A percentile compares a stretch with the other conserved stretches of the same genome.
These are phyloP conservation scores for Cygnus buccinator DNA, from an alignment of 2,113 vertebrate species.

Conservation along the genomic window DNA sequence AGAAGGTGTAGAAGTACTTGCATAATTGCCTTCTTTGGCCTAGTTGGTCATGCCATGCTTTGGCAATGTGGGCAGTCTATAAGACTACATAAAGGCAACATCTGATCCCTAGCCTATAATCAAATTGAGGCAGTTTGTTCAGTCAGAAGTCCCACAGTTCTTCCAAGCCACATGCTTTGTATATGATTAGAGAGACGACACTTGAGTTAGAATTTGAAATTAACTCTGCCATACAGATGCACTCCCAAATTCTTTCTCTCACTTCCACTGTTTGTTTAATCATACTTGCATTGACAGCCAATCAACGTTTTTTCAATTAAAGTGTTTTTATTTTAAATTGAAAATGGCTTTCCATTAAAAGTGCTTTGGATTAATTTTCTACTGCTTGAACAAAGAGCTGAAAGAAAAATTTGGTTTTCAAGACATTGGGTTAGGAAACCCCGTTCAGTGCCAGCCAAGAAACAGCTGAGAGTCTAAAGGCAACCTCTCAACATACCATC, in stretches of 20 bases:
- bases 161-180: not conserved
- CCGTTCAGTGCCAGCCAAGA: not conserved
- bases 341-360: not conserved
- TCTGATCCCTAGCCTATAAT: not conserved
- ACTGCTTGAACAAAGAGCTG: not conserved
- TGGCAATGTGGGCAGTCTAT: not conserved
- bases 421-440: not conserved
- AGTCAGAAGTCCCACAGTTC: not conserved
- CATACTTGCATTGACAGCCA: not conserved
- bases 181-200: not conserved
- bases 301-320: not conserved
- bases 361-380: not conserved
- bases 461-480: not conserved
- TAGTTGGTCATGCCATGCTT: not conserved
- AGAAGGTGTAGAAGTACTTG: not conserved
- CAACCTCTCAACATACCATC: not conserved
- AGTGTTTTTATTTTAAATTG: not conserved
- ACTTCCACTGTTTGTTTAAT: not conserved
- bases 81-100: not conserved
- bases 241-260: not conserved
- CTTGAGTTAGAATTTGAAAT: not conserved
- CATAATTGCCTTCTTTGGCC: not conserved
- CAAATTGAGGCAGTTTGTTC: not conserved
- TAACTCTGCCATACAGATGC: not conserved
- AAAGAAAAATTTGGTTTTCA: not conserved